Base-by-base conservation (phyloP, 2,888 invertebrate genomes). In the Conus canariensis region DNA sequence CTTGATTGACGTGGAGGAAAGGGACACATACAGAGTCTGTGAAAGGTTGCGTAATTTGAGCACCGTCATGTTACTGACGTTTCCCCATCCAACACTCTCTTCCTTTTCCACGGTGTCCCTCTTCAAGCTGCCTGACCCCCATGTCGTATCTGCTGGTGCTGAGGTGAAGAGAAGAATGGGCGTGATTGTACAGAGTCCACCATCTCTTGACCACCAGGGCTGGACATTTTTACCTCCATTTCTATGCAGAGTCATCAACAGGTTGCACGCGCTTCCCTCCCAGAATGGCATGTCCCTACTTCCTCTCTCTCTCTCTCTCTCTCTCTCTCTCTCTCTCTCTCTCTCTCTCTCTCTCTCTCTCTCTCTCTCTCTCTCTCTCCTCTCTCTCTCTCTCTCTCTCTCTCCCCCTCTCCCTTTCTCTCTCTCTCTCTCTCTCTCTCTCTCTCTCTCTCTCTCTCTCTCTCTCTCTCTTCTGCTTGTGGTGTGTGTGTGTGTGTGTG, bases 391-490 rank as follows among this genome's bases (percentile, higher is more conserved):
- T 74, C 74, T 74, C 74, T 74, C 74, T 74, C 74, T 74, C 74
- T 22, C 74, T 22, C 74, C 25, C 8, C 19, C 8, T 7, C 74
- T 74, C 74, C 19, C 74, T 74, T 6, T 74, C 74, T 74, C 74
- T 74, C 74, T 74, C 74, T 74, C 74, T 74, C 74, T 74, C 74
- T 74, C 74, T 74, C 74, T 74, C 74, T 74, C 74, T 74, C 22
- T 74, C 74, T 74, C 74, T 22, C 19, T 74, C 74, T 74, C 74
- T 74, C 74, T 74, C 74, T 74, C 30, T 30, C 30, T 30, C 30
- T 74, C 16, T 74, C 16, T 74, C 74, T 74, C 74, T 22, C 74
- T 74, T 74, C 74, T 74, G 8, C 74, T 74, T 6, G 9, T 16
- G 9, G 12, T 64, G 12, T 64, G 19, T 74, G 19, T 74, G 16